Base-by-base conservation (phyloP, 2,888 invertebrate genomes). In the Elysia crispata region DNA sequence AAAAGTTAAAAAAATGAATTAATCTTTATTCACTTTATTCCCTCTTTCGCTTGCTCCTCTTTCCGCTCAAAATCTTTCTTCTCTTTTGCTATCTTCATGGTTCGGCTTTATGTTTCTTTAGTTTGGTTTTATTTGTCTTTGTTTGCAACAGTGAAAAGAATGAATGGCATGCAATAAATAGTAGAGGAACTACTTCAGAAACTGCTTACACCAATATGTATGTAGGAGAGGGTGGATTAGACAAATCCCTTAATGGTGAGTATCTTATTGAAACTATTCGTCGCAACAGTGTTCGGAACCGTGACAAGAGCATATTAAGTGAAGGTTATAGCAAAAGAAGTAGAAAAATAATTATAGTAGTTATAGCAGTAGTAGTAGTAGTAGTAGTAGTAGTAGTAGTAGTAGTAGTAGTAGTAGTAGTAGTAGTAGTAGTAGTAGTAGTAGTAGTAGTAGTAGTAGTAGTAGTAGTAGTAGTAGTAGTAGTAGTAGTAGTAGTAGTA, bases 381-480 rank as follows among this genome's bases (percentile, higher is more conserved):
- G 3, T 11, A 41, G 41, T 41, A 6, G 41, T 41, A 41, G 3
- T 6, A 6, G 11, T 6, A 41, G 11, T 6, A 41, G 11, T 6
- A 41, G 3, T 11, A 41, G 3, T 3, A 41, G 41, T 6, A 41
- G 11, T 6, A 41, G 11, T 6, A 6, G 41, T 3, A 41, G 41
- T 3, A 6, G 41, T 3, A n/a, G 54, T 54, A 54, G 54, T 54
- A 54, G 54, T 54, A 54, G 54, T 18, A 54, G 54, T 54, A 54
- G 54, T 54, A 54, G 54, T 54, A 54, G 54, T 54, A 54, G 76
- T 67, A 67, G 67, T 67, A 76, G 67, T 57, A 50, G 64, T 28
- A 76, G 76, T 76, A 76, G 76, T 67, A 76, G 76, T 76, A 66
- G 49, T 30, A 76, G 76, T 67, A 66, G 76, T 66, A 76, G 64